Evolutionary conservation across 2,888 invertebrate species (phyloP).

Genomic region (Caenorhabditis auriculariae): DNA sequence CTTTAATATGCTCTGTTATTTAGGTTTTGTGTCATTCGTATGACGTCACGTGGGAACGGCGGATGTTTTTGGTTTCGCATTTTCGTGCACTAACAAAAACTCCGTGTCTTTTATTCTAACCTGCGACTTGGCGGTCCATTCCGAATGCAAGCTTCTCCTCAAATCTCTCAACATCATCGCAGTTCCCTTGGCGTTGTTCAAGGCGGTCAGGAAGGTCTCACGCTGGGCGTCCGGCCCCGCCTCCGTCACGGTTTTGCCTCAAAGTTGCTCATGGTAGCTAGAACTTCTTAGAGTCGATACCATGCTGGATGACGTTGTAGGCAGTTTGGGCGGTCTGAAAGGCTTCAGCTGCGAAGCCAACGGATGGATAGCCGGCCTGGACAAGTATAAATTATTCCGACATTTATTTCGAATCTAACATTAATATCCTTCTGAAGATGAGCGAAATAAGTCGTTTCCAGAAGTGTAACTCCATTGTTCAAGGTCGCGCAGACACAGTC

Average conservation of each 20-base stretch:
- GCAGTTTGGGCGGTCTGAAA: conserved; percentile 60
- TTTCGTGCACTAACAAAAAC: too few species aligned
- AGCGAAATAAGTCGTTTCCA: conserved; percentile 82
- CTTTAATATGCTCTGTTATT: too few species aligned
- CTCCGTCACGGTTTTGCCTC: conserved; percentile 44
- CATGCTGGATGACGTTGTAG: conserved; percentile 53
- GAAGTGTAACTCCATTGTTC: conserved; percentile 83
- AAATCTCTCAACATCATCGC: conserved; percentile 86
- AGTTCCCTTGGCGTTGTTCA: conserved; percentile 88
- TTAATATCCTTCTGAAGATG: conserved; percentile 77
- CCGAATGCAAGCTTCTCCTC: conserved; percentile 66
- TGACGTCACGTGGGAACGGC: too few species aligned
- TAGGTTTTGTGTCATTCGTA: too few species aligned
- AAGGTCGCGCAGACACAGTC: conserved; percentile 90
- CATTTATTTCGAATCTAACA: conserved; percentile 48
- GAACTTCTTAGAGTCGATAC: conserved; percentile 8
- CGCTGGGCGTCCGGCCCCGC: conserved; percentile 52
- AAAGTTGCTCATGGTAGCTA: conserved; percentile 4
- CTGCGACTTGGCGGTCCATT: conserved; percentile 20
- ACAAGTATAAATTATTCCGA: too few species aligned
- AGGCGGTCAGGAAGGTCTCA: conserved; percentile 72
- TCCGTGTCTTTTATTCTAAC: too few species aligned
- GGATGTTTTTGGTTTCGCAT: too few species aligned
- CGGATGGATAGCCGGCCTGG: conserved; percentile 54
- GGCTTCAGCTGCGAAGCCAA: conserved; percentile 58